A percentile compares a stretch with the other conserved stretches of the same genome.
Conservation (phyloP, 2,888 invertebrate species). For the Xylota segnis region DNA sequence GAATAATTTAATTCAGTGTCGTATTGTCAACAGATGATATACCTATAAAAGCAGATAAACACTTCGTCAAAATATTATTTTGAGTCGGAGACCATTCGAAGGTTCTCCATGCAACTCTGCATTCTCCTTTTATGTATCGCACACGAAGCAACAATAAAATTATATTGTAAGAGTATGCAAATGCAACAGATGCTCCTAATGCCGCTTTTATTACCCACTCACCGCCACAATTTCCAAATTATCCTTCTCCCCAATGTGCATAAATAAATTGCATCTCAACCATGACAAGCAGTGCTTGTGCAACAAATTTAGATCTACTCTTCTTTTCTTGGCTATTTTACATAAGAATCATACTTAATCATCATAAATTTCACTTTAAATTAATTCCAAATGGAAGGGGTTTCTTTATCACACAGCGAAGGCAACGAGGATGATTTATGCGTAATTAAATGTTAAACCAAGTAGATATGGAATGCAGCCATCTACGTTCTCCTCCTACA, state of each 20-base stretch:
- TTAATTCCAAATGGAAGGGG: conserved; percentile 58
- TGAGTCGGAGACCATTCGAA: neutral
- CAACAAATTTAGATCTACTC: conserved; percentile 40
- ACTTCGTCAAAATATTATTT: conserved; percentile 11
- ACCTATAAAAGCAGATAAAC: conserved; percentile 5
- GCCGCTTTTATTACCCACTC: conserved; percentile 56
- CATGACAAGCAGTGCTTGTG: conserved; percentile 13
- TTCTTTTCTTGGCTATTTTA: conserved; percentile 31
- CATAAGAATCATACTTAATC: conserved; percentile 61
- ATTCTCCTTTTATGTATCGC: neutral
- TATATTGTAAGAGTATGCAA: conserved; percentile 41
- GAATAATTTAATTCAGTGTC: neutral
- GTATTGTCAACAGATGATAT: neutral
- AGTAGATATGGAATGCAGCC: conserved; percentile 38
- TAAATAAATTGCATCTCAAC: conserved; percentile 41
- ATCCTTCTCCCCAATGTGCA: conserved; percentile 26
- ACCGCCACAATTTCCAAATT: conserved; percentile 49
- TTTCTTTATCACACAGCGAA: conserved; percentile 37
- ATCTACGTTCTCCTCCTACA: conserved; percentile 9
- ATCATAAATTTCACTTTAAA: conserved; percentile 67
- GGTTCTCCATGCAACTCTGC: neutral
- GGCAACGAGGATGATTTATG: conserved; percentile 48
- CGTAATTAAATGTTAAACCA: conserved; percentile 53
- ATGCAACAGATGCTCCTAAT: conserved; percentile 60
- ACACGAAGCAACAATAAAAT: conserved; percentile 34